phyloP scores from a whole-genome alignment of 2,113 vertebrate species.

The Epinephelus fuscoguttatus region DNA sequence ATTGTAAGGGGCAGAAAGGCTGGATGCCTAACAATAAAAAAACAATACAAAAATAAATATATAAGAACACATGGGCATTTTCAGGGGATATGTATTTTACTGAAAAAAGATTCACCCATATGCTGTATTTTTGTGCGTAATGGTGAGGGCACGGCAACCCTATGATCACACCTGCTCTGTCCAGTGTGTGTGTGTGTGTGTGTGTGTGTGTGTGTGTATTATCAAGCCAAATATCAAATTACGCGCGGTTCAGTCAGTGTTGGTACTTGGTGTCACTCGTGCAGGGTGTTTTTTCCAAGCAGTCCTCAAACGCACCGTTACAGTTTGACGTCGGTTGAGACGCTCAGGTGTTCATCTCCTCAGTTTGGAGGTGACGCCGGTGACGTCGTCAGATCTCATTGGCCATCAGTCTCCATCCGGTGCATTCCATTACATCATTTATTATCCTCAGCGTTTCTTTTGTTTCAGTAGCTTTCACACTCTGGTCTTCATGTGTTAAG shows the following conservation, averaged over 20 bases:
- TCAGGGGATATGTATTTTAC: neutral
- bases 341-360: conserved; percentile 62
- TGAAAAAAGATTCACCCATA: neutral
- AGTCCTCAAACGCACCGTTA: conserved; percentile 22
- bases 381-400: conserved; percentile 48
- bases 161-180: neutral
- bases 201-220: neutral
- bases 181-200: no score
- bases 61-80: accelerated
- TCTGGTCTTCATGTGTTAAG: neutral
- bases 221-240: neutral
- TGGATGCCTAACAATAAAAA: neutral
- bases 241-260: neutral
- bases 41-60: neutral
- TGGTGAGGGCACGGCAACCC: neutral
- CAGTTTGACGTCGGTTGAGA: neutral
- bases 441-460: neutral
- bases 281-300: neutral
- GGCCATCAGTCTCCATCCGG: neutral
- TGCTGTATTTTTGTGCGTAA: neutral
- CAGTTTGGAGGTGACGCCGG: conserved; percentile 10
- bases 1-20: neutral
- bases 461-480: neutral
- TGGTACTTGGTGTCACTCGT: neutral
- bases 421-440: neutral